phyloP scores from a whole-genome alignment of 2,888 invertebrate genomes.

The Drosophila silvestris region DNA sequence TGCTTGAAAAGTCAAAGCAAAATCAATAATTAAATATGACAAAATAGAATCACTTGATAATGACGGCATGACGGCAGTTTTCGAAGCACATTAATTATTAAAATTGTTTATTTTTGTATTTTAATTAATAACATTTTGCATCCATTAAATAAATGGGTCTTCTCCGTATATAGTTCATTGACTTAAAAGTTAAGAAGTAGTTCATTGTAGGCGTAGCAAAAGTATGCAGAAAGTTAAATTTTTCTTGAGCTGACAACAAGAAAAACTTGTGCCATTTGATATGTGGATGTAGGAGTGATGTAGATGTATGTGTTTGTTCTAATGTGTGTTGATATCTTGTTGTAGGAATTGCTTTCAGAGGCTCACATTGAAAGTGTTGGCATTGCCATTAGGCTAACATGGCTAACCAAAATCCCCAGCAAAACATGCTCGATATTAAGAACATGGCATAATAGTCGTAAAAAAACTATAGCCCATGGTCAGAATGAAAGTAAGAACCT shows the following conservation, averaged over 20 bases:
- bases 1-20: not conserved
- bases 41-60: not conserved
- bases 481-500: conserved; percentile 13
- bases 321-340: conserved; percentile 3
- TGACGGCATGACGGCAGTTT: not conserved
- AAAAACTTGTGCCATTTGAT: conserved; percentile 63
- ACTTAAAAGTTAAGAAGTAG: not conserved
- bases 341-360: conserved; percentile 59
- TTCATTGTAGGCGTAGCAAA: not conserved
- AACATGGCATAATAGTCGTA: conserved; percentile 18
- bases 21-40: not conserved
- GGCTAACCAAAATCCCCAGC: conserved; percentile 49
- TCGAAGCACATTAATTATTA: not conserved
- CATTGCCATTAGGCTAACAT: conserved; percentile 71
- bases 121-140: too few relatives aligned
- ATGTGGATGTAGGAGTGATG: conserved; percentile 46
- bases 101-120: not conserved
- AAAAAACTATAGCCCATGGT: conserved; percentile 16
- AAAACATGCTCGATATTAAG: conserved; percentile 35
- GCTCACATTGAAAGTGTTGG: conserved; percentile 68
- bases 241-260: conserved; percentile 29
- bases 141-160: not conserved
- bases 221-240: conserved; percentile 13
- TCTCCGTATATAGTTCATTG: too few relatives aligned
- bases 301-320: not conserved